Percentiles rank a stretch among this genome's conserved stretches.
Evolutionary conservation across 1,140 invertebrate species (phyloP).

Genomic region (Lysiphlebus fabarum): DNA sequence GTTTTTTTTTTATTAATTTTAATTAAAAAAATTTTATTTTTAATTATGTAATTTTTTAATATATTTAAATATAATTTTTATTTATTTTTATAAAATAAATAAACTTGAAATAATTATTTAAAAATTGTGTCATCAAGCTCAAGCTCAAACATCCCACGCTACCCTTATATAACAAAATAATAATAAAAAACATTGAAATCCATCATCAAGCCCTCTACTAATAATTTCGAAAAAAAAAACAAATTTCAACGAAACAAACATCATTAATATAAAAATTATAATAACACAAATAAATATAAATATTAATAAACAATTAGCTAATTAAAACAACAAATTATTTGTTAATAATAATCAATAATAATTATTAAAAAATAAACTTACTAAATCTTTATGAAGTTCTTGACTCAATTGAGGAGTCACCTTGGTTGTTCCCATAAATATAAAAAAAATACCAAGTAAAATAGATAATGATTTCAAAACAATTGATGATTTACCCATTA

Average conservation of each 20-base stretch:
- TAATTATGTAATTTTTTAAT: too few species aligned
- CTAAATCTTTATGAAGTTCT: constrained; percentile 95
- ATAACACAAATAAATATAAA: not conserved
- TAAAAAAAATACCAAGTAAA: constrained; percentile 90
- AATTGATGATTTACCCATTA: constrained; percentile 63
- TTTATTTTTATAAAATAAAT: not conserved
- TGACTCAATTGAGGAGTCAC: constrained; percentile 86
- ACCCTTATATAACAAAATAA: constrained; percentile 26
- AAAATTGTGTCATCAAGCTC: constrained; percentile 13
- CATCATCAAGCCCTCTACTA: not conserved
- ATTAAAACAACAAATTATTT: too few species aligned
- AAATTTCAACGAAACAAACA: too few species aligned
- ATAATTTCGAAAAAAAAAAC: too few species aligned
- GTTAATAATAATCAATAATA: not conserved
- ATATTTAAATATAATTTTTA: too few species aligned
- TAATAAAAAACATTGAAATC: constrained; percentile 1
- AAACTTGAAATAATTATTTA: not conserved
- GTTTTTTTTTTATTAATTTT: not conserved
- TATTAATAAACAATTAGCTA: too few species aligned
- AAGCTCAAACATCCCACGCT: constrained; percentile 24
- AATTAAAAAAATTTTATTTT: too few species aligned
- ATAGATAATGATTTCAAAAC: constrained; percentile 88
- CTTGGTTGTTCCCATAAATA: constrained; percentile 92
- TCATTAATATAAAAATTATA: not conserved
- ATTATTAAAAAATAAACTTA: constrained; percentile 55